These are phyloP conservation scores for Hermatobates lingyangjiaoensis DNA, from an alignment of 1,140 invertebrate species.

Conservation along the genomic window DNA sequence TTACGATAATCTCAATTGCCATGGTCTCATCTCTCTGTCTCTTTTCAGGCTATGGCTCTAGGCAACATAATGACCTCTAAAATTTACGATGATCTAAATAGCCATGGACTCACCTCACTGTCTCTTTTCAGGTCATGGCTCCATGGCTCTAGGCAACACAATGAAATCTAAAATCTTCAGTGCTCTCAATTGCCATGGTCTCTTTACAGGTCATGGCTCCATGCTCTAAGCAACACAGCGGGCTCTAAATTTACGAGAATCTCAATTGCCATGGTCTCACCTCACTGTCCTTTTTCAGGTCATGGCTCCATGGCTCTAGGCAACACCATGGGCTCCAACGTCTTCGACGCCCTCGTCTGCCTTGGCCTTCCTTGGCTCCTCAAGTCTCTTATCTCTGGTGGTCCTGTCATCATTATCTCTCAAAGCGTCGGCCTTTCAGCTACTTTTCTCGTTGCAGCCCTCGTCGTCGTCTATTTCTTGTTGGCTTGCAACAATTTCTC, in stretches of 20 bases:
- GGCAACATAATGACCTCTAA: too few species aligned
- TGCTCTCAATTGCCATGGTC: conserved; percentile 31
- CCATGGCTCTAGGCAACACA: conserved; percentile 30
- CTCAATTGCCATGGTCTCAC: too few species aligned
- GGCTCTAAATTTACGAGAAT: too few species aligned
- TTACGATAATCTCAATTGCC: conserved; percentile 31
- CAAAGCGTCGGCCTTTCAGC: conserved; percentile 23
- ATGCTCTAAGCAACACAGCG: too few species aligned
- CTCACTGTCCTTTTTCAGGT: conserved; percentile 19
- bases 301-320: conserved; percentile 30
- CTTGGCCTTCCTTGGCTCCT: conserved; percentile 32
- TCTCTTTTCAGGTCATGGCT: conserved; percentile 24
- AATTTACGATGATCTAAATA: too few species aligned
- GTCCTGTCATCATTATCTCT: conserved; percentile 19
- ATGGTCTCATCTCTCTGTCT: too few species aligned
- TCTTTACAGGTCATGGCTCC: too few species aligned
- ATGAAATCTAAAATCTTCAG: conserved; percentile 33
- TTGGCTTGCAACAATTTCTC: conserved; percentile 21
- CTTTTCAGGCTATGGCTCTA: too few species aligned
- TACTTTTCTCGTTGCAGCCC: conserved; percentile 21
- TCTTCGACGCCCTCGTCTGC: conserved; percentile 31
- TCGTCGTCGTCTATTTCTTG: conserved; percentile 19
- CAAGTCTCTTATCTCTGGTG: conserved; percentile 21
- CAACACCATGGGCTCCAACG: conserved; percentile 30
- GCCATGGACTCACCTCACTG: too few species aligned